Conservation (phyloP, 2,113 vertebrate species). For the Phalacrocorax carbo region DNA sequence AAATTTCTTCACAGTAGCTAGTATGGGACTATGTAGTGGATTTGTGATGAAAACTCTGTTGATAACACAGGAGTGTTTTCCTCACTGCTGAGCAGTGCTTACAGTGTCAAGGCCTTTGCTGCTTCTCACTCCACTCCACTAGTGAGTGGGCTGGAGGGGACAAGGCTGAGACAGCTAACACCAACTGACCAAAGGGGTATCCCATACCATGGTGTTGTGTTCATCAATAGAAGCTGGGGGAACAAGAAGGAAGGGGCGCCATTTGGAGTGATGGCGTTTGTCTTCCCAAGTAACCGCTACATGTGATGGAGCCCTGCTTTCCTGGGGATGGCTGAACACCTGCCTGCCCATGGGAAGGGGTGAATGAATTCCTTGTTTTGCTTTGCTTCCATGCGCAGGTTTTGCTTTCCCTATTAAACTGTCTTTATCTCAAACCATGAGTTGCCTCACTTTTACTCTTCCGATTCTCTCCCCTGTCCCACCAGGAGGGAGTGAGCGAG, state of each 20-base stretch:
- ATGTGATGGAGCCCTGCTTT: background rate
- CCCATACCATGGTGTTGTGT: too few species aligned
- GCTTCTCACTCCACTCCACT: too few species aligned
- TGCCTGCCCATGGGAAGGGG: background rate
- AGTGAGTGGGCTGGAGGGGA: too few species aligned
- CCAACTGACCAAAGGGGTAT: too few species aligned
- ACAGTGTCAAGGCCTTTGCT: background rate
- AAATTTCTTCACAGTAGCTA: background rate
- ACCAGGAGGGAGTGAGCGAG: too few species aligned
- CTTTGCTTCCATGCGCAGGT: too few species aligned
- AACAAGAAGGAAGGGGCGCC: background rate
- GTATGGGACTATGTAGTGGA: background rate
- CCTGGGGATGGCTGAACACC: background rate
- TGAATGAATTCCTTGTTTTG: too few species aligned
- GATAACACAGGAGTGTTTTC: background rate
- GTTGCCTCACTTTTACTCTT: too few species aligned
- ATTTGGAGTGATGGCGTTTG: background rate
- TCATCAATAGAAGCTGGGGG: too few species aligned
- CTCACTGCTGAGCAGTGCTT: background rate
- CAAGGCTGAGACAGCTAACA: background rate
- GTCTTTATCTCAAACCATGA: too few species aligned
- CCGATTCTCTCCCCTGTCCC: too few species aligned
- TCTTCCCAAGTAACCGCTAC: background rate
- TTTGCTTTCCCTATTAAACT: too few species aligned
- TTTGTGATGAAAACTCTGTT: background rate